Percentiles rank a stretch among this genome's conserved stretches.
phyloP scores from a whole-genome alignment of 2,113 vertebrate species.

The Struthidea cinerea region DNA sequence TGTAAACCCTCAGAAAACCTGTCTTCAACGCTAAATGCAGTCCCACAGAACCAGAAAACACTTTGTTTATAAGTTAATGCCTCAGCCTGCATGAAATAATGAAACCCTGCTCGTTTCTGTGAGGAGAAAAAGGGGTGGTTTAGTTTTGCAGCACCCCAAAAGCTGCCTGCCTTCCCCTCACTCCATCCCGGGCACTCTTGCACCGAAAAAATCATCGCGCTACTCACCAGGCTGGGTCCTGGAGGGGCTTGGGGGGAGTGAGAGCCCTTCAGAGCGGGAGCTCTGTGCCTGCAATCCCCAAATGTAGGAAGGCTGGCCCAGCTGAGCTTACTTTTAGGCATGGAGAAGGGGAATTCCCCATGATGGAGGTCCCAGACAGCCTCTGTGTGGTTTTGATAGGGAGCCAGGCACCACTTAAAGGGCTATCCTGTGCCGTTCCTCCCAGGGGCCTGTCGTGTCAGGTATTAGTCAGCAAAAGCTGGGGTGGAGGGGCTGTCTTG shows the following conservation, averaged over 20 bases:
- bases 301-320: constrained; percentile 62
- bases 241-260: not conserved
- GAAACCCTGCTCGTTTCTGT: not conserved
- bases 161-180: not conserved
- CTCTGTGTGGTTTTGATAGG: constrained; percentile 57
- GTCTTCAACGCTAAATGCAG: not conserved
- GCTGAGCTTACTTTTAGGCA: constrained; percentile 70
- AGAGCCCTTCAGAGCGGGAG: not conserved
- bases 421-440: constrained; percentile 36
- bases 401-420: constrained; percentile 66
- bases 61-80: not conserved
- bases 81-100: not conserved
- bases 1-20: not conserved
- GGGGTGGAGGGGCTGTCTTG: not conserved
- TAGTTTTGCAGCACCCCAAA: not conserved
- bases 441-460: not conserved
- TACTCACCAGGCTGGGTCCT: constrained; percentile 55
- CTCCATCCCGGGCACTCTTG: accelerated
- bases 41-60: not conserved
- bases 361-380: constrained; percentile 66
- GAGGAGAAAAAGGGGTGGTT: not conserved
- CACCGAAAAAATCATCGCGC: accelerated
- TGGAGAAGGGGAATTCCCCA: constrained; percentile 77
- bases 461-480: constrained; percentile 34
- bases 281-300: not conserved